Conservation (phyloP, 2,113 vertebrate species). For the Lipotes vexillifer region DNA sequence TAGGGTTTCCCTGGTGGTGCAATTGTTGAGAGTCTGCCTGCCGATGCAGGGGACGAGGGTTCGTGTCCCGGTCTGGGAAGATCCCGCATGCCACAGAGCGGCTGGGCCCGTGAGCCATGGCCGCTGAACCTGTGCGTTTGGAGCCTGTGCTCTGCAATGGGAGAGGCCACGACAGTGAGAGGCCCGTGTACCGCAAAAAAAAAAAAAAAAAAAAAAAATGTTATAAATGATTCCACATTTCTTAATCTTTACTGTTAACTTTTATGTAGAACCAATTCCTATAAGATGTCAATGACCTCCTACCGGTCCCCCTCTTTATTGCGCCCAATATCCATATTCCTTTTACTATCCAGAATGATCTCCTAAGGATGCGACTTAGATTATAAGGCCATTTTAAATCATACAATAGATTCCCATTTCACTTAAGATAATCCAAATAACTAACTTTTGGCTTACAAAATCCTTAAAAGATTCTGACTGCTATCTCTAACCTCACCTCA, state of each 20-base stretch:
- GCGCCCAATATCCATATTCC: neutral
- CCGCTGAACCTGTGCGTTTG: too few species aligned
- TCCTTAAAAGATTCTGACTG: neutral
- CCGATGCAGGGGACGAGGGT: too few species aligned
- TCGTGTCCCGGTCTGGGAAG: too few species aligned
- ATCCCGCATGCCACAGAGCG: too few species aligned
- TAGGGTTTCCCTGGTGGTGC: too few species aligned
- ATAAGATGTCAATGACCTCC: neutral
- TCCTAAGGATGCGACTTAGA: neutral
- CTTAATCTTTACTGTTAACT: neutral
- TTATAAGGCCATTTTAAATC: neutral
- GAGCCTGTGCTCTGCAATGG: too few species aligned
- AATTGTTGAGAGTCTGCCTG: too few species aligned
- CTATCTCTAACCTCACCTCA: neutral
- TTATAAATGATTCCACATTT: neutral
- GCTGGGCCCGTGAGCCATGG: too few species aligned
- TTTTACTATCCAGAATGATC: neutral
- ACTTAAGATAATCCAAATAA: neutral
- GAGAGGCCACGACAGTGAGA: too few species aligned
- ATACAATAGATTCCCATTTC: neutral
- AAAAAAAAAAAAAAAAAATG: too few species aligned
- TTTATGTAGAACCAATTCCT: neutral
- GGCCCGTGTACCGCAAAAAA: too few species aligned
- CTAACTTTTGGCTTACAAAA: neutral
- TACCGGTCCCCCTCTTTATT: neutral